Conservation (phyloP, 64 coral and sea anemone species). For the Dendrophyllia cribrosa region DNA sequence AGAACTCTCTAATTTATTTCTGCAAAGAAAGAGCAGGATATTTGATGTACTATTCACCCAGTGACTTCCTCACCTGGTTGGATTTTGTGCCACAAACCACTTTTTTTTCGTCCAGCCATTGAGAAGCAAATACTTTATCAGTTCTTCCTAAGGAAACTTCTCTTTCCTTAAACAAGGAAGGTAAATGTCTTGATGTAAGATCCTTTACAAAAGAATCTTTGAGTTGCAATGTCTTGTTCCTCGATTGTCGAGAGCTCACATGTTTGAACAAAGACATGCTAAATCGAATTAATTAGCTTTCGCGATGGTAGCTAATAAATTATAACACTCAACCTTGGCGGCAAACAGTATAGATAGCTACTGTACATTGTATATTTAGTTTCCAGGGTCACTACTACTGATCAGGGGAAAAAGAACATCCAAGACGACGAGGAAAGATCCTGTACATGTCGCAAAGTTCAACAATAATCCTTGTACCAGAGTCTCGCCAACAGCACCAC, state of each 20-base stretch:
- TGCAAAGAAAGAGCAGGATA: neutral
- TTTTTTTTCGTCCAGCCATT: constrained; percentile 75
- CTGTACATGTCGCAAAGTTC: neutral
- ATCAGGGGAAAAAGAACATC: neutral
- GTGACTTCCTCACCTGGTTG: constrained; percentile 61
- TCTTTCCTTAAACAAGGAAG: constrained; percentile 40
- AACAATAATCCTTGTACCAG: neutral
- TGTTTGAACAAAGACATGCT: constrained; percentile 64
- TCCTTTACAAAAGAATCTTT: constrained; percentile 32
- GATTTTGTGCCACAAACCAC: constrained; percentile 85
- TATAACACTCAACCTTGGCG: neutral
- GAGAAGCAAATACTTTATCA: constrained; percentile 87
- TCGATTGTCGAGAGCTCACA: constrained; percentile 28
- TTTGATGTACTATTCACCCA: neutral
- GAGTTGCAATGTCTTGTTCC: neutral
- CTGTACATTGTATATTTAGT: neutral
- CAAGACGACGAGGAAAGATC: neutral
- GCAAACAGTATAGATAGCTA: neutral
- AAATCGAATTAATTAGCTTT: neutral
- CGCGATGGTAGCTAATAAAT: neutral
- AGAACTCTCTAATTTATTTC: neutral
- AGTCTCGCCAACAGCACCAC: neutral
- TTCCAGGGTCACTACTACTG: neutral
- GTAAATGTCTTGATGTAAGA: constrained; percentile 47
- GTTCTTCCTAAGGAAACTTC: constrained; percentile 56